A percentile compares a stretch with the other conserved stretches of the same genome.
Evolutionary conservation across 2,888 invertebrate species (phyloP).

Genomic region (Didymodactylos carnosus): DNA sequence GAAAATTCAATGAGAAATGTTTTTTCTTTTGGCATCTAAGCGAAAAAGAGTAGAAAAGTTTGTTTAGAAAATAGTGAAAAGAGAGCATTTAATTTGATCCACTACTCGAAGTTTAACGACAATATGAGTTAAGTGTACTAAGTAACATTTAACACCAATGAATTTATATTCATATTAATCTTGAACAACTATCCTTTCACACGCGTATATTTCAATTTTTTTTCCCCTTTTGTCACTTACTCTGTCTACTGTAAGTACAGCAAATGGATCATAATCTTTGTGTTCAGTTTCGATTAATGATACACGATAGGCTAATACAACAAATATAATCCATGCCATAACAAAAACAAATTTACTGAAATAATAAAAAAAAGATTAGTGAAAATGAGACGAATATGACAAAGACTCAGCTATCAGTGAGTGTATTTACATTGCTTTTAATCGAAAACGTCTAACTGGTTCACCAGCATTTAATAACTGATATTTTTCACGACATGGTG

Average conservation of each 20-base stretch:
- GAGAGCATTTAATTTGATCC: too few relatives aligned
- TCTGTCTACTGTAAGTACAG: slow-evolving; percentile 68
- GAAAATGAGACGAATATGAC: not conserved
- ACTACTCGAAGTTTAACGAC: too few relatives aligned
- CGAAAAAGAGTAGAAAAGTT: too few relatives aligned
- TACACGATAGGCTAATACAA: not conserved
- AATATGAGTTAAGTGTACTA: too few relatives aligned
- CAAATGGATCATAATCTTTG: slow-evolving; percentile 93
- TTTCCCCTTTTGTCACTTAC: too few relatives aligned
- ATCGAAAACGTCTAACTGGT: slow-evolving; percentile 43
- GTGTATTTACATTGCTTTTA: not conserved
- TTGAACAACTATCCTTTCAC: too few relatives aligned
- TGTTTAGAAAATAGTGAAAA: too few relatives aligned
- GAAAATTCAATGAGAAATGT: too few relatives aligned
- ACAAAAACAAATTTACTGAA: not conserved
- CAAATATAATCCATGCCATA: not conserved
- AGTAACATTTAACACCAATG: too few relatives aligned
- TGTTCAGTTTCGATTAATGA: not conserved
- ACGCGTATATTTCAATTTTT: too few relatives aligned
- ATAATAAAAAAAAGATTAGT: not conserved
- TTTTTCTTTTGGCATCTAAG: too few relatives aligned
- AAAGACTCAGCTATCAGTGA: not conserved
- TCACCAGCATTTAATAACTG: slow-evolving; percentile 58
- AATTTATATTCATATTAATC: too few relatives aligned
- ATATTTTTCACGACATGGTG: slow-evolving; percentile 64